Percentiles rank a stretch among this genome's conserved stretches.
phyloP scores from a whole-genome alignment of 2,888 invertebrate genomes.

The Rhamphomyia laevipes region DNA sequence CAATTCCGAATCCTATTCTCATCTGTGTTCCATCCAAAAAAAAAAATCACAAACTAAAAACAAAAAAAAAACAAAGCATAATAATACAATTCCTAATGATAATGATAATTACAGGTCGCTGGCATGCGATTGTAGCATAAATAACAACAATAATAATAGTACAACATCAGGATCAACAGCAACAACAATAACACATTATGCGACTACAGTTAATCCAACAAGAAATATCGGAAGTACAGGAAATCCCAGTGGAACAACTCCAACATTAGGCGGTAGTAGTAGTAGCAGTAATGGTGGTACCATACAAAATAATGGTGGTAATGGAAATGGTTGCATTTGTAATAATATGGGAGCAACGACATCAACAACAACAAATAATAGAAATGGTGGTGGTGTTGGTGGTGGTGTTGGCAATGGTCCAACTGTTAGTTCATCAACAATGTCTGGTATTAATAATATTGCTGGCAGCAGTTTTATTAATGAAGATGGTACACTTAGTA shows the following conservation, averaged over 20 bases:
- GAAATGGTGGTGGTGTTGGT: conserved; percentile 20
- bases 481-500: conserved; percentile 43
- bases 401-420: conserved; percentile 26
- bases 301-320: conserved; percentile 14
- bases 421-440: conserved; percentile 11
- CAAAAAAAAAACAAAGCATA: not conserved
- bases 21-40: too few relatives aligned
- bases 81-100: not conserved
- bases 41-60: too few relatives aligned
- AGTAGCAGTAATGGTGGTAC: conserved; percentile 30
- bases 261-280: conserved; percentile 25
- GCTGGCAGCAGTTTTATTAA: conserved; percentile 20
- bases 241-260: conserved; percentile 22
- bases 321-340: too few relatives aligned
- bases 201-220: conserved; percentile 23
- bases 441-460: not conserved
- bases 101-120: conserved; percentile 26
- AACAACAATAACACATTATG: conserved; percentile 15
- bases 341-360: conserved; percentile 24
- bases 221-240: conserved; percentile 22
- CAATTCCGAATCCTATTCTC: too few relatives aligned
- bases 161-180: conserved; percentile 21
- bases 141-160: conserved; percentile 15
- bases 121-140: conserved; percentile 33
- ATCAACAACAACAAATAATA: conserved; percentile 25